Base-by-base conservation (phyloP, 2,797 vertebrate genomes). In the Rhyacichthys aspro region DNA sequence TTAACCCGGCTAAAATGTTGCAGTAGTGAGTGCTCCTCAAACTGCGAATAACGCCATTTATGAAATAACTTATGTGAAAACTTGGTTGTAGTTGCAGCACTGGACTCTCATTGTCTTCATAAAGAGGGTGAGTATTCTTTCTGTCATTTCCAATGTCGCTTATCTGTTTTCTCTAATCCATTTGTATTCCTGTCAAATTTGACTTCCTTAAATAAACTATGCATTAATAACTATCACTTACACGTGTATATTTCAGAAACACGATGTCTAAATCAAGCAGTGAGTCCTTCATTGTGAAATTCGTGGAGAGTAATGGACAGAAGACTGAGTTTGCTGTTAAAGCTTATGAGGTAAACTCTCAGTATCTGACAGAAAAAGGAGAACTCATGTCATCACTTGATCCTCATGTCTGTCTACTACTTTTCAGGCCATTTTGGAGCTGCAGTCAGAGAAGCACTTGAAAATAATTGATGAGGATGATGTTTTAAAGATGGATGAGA, bases 391-490 rank as follows among this genome's bases (percentile, higher is more conserved):
- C 49, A 76, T 12, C 7, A 37, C 0, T 5, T 14, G 18, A 33
- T 45, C 8, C 9, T 56, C 7, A 2, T 59, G 28, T 38, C 28
- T 64, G 5, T 36, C 14, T 52, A 12, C 3, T 28, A 28, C 23
- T 28, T 23, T 18, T 9, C 23, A 99, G 98, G 95, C 95, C 50
- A 94, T 99, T 83, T 89, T 95, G 79, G 93, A 96, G 76, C 94
- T 98, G 69, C 95, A 99, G 78, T 96, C 97, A 46, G 93, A 97
- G 81, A 94, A 97, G 38, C 92, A 94, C 76, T 86, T 98, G 10
- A 95, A 96, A 76, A 87, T 82, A 43, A 76, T 98, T 28, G 88
- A 94, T 59, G 95, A 97, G 72, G 90, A 93, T 63, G 72, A 87
- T 8, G 92, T 93, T 1, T 80, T 96, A 42, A 70, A 23, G 18